Base-by-base conservation (phyloP, 2,888 invertebrate species). In the Xylophagus ater region DNA sequence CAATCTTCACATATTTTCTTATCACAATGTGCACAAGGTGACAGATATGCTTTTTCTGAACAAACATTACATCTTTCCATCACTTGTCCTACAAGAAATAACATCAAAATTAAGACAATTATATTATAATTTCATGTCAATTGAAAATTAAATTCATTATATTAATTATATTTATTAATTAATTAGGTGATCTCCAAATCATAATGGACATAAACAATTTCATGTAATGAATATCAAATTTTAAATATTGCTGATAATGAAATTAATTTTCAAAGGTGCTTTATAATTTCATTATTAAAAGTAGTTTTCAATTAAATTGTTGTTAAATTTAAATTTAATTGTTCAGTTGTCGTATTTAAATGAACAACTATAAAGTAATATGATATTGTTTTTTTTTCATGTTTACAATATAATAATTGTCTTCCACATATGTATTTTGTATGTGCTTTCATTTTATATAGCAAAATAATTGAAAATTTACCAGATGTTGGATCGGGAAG, bases 1-100 rank as follows among this genome's bases (percentile, higher is more conserved):
- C 98, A 98, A 58, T 93, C 92, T 51, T 85, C 81, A 66, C 97
- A 98, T 47, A 96, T 84, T 68, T 92, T 89, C 60, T 94, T 92
- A 57, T 96, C 93, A 68, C 98, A 98, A 66, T 98, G 97, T 18
- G 85, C 81, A 65, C 97, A 98, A 34, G 77, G 70, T 41, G 78
- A 78, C 53, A 89, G 81, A 59, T 89, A 87, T 41, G 88, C 81
- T 66, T 94, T 87, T 66, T 92, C 87, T 39, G 88, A 88, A 68
- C 93, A 89, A 32, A 93, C 88, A 56, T 85, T 85, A 65, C 90
- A 92, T 52, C 90, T 72, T 66, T 89, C 89, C 89, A 90, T 90
- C 40, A 87, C 75, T 66, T 89, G 88, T 42, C 88, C 65, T 65
- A 40, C 6, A 44, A n/a, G n/a, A n/a, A n/a, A n/a, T n/a, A n/a